Evolutionary conservation across 2,888 invertebrate species (phyloP), one percentile per base, ranked within the genome.

Genomic region (Lysandra bellargus): DNA sequence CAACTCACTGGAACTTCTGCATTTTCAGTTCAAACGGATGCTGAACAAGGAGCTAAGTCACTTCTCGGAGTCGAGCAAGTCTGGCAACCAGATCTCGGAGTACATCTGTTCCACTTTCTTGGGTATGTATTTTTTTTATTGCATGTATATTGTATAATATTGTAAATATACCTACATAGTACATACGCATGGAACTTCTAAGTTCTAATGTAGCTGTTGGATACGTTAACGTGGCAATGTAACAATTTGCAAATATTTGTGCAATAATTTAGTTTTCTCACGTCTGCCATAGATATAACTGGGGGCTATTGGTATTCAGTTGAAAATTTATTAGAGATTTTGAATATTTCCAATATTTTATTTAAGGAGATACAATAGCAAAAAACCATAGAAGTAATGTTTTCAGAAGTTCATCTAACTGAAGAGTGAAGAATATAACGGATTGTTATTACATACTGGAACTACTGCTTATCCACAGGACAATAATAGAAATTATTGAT

Each of bases 91-190:
- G 96, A 99, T 99, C 92, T 99, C 99, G 81, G 99, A 99, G 94
- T 99, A 99, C 95, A 99, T 99, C 95, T 99, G 99, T 96, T 98
- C 98, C 86, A 99, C 99, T 86, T 99, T 99, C 95, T 97, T 99
- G 95, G 99, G 99, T 99, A 95, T 97, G 98, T 96, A 82, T 78
- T 84, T 82, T 9, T 82, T 84, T 30, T 64, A 9, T 30, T 30
- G 4, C 12, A 9, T 49, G 49, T 49, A 49, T 49, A 23, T 23
- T 23, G 23, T 23, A 23, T 23, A 23, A 23, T 23, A 23, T 23
- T 23, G 23, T 23, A 23, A 23, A 0, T 23, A 23, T 23, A 23
- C 23, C 23, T 23, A 23, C 23, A 23, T 23, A 0, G 37, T 49
- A 9, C 49, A 49, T 49, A 49, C 49, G 9, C 12, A 49, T 9